phyloP scores from a whole-genome alignment of 2,888 invertebrate genomes.

The Pelosia muscerda region DNA sequence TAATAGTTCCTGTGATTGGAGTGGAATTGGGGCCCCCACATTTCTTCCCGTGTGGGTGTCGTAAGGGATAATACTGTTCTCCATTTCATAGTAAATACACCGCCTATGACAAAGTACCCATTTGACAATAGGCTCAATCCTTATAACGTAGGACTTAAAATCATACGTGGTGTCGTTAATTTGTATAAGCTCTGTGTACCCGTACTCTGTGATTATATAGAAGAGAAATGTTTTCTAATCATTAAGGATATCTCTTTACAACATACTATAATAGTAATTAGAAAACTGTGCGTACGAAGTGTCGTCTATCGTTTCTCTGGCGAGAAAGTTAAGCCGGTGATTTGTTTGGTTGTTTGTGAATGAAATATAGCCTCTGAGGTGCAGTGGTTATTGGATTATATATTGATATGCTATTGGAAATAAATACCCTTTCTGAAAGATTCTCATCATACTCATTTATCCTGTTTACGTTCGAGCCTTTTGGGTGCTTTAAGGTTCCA shows the following conservation, averaged over 20 bases:
- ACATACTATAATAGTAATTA: neutral
- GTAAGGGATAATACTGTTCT: no score
- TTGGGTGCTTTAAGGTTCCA: no score
- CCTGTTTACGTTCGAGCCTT: neutral
- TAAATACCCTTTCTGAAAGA: neutral
- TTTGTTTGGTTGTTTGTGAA: neutral
- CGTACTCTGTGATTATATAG: no score
- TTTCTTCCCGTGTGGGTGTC: no score
- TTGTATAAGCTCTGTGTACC: no score
- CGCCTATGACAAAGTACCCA: no score
- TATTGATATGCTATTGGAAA: neutral
- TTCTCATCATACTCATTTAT: neutral
- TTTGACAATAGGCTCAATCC: no score
- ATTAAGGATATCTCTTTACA: neutral
- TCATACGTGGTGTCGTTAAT: no score
- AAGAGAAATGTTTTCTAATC: neutral
- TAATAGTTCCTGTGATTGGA: no score
- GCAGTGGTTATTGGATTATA: constrained; percentile 1
- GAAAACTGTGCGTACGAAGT: neutral
- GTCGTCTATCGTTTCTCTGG: neutral
- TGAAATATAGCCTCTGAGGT: neutral
- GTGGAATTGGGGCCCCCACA: no score
- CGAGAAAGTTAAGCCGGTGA: neutral
- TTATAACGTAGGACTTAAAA: no score
- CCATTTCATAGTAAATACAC: no score